Conservation (phyloP, 2,797 vertebrate species). For the Apogon talboti region DNA sequence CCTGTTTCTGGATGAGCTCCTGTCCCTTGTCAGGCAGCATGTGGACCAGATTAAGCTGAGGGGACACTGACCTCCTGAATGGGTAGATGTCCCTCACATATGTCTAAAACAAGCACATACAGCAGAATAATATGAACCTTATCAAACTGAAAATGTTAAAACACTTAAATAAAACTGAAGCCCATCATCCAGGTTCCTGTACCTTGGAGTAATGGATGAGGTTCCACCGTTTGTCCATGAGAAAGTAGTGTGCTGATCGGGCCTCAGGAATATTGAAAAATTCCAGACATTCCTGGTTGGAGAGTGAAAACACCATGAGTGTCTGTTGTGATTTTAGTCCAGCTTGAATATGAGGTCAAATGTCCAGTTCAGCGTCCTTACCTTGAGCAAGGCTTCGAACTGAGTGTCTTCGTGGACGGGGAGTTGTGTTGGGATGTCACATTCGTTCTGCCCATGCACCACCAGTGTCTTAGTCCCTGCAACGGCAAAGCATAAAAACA, state of each 20-base stretch:
- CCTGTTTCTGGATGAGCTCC: conserved; percentile 99
- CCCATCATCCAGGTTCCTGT: not conserved
- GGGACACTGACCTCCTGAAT: conserved; percentile 96
- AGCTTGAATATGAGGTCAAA: not conserved
- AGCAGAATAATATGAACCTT: not conserved
- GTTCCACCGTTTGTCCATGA: conserved; percentile 99
- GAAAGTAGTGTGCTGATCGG: conserved; percentile 95
- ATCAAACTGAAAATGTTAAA: not conserved
- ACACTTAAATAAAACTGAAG: not conserved
- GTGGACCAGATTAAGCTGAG: conserved; percentile 97
- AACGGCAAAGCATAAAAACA: not conserved
- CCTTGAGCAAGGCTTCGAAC: conserved; percentile 98
- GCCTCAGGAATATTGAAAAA: conserved; percentile 99
- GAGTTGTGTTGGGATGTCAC: conserved; percentile 98
- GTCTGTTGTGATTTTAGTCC: not conserved
- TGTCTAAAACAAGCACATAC: conserved; percentile 83
- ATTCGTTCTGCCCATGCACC: conserved; percentile 98
- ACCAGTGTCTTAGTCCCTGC: conserved; percentile 97
- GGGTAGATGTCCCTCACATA: conserved; percentile 99
- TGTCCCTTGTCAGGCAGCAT: conserved; percentile 99
- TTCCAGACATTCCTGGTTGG: conserved; percentile 92
- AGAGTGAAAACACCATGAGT: conserved; percentile 2
- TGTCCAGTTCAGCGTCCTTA: conserved; percentile 46
- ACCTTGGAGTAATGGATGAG: conserved; percentile 99
- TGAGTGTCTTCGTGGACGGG: conserved; percentile 99